A percentile compares a stretch with the other conserved stretches of the same genome.
Conservation (phyloP, 2,888 invertebrate species). For the Leptinotarsa peninsularis region DNA sequence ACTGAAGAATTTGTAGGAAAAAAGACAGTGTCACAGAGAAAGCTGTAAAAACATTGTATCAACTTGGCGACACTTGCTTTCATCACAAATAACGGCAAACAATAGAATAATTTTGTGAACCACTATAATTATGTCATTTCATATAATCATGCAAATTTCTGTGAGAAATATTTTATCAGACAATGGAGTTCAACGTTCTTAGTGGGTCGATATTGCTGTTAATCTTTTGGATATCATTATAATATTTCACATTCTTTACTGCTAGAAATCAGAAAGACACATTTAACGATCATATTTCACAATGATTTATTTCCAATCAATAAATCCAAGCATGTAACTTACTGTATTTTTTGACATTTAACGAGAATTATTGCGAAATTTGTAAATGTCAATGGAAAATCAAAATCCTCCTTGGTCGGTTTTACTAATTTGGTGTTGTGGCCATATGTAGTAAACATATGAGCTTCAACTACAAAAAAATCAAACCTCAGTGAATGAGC, state of each 20-base stretch:
- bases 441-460: too few relatives aligned
- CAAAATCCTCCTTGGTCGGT: neutral
- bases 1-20: too few relatives aligned
- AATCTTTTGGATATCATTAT: neutral
- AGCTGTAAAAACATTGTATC: too few relatives aligned
- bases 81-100: too few relatives aligned
- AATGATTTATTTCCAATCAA: neutral
- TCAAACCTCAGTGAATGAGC: too few relatives aligned
- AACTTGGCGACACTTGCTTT: too few relatives aligned
- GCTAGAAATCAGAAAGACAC: neutral
- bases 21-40: too few relatives aligned
- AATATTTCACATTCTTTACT: neutral
- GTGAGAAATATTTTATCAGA: neutral
- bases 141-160: neutral
- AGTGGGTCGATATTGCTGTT: conserved; percentile 11
- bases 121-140: neutral
- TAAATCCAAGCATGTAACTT: neutral
- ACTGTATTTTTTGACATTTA: neutral
- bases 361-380: neutral
- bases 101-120: too few relatives aligned
- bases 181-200: conserved; percentile 11
- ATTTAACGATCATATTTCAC: neutral
- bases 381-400: neutral
- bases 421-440: neutral
- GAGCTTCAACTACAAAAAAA: too few relatives aligned